phyloP scores from a whole-genome alignment of 2,888 invertebrate species.

The Microplitis manilae region DNA sequence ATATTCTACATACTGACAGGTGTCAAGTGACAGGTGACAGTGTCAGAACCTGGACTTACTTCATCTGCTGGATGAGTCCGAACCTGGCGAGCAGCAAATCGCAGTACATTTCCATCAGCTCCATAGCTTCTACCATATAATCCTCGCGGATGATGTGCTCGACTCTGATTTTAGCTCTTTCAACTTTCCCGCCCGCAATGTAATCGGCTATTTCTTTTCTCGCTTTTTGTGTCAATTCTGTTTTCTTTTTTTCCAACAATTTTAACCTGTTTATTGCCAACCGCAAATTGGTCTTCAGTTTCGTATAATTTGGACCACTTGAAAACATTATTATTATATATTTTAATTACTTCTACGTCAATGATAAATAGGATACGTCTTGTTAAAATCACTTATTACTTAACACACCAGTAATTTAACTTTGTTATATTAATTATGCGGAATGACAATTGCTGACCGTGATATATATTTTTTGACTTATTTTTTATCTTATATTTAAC shows the following conservation, averaged over 20 bases:
- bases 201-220: conserved; percentile 98
- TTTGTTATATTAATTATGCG: background rate
- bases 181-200: conserved; percentile 86
- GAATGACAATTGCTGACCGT: background rate
- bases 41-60: conserved; percentile 74
- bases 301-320: conserved; percentile 92
- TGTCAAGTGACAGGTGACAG: too few species aligned
- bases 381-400: background rate
- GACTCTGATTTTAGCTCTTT: conserved; percentile 95
- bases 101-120: conserved; percentile 99
- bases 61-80: conserved; percentile 97
- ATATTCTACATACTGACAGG: too few species aligned
- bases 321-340: conserved; percentile 83
- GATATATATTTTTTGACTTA: background rate
- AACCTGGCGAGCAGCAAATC: conserved; percentile 96
- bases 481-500: conserved; percentile 1
- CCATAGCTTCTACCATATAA: conserved; percentile 99
- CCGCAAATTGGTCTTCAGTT: conserved; percentile 96
- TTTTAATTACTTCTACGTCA: background rate
- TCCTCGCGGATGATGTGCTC: conserved; percentile 99
- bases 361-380: too few species aligned
- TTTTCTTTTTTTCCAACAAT: conserved; percentile 96
- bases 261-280: conserved; percentile 94
- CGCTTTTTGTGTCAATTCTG: conserved; percentile 96
- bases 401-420: background rate